Conservation (phyloP, 2,113 vertebrate species). For the Chrysochloris asiatica region DNA sequence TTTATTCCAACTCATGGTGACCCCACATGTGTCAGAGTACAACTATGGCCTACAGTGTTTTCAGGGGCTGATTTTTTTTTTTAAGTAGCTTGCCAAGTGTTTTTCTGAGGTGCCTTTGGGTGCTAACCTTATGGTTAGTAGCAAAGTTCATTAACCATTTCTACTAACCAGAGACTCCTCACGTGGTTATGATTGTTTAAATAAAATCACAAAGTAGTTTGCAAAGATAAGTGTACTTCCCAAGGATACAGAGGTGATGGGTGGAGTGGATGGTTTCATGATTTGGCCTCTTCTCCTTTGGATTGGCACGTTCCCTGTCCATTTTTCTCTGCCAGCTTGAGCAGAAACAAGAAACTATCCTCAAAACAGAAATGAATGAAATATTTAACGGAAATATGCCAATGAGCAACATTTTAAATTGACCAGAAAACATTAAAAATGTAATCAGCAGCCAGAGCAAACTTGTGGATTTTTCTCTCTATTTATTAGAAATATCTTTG, state of each 20-base stretch:
- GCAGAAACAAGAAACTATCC: not conserved
- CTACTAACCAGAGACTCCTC: too few relatives aligned
- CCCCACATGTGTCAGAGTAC: not conserved
- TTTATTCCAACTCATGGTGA: not conserved
- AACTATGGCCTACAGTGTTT: not conserved
- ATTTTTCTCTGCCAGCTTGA: not conserved
- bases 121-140: too few relatives aligned
- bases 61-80: not conserved
- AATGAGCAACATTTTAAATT: not conserved
- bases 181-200: not conserved
- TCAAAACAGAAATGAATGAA: not conserved
- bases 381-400: not conserved
- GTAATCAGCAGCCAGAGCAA: not conserved
- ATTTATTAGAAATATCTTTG: slow-evolving; percentile 1
- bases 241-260: not conserved
- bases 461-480: not conserved
- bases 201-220: slow-evolving; percentile 5
- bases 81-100: too few relatives aligned
- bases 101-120: too few relatives aligned
- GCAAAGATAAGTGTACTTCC: not conserved
- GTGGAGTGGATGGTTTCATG: not conserved
- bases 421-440: slow-evolving; percentile 24
- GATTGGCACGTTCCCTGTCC: not conserved
- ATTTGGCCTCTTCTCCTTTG: not conserved
- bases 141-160: too few relatives aligned